Conservation (phyloP, 1,140 invertebrate species). For the Drosophila pectinifera region DNA sequence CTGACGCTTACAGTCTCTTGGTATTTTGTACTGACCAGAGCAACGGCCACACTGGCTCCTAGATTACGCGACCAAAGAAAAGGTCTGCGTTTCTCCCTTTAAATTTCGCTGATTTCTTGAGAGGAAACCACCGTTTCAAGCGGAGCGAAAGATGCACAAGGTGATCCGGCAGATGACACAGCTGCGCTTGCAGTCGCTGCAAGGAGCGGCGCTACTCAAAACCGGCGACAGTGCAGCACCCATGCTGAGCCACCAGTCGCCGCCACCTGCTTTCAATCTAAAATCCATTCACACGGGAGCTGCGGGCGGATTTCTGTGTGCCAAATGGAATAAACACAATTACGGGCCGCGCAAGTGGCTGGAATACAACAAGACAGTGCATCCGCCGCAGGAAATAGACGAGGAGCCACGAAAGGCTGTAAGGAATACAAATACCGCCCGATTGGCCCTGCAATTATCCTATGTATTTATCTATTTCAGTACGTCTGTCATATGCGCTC, state of each 20-base stretch:
- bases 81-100: slow-evolving; percentile 28
- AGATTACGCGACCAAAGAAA: slow-evolving; percentile 65
- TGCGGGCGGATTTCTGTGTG: slow-evolving; percentile 40
- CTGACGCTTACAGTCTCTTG: background rate
- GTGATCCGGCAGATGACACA: slow-evolving; percentile 60
- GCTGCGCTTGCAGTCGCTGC: slow-evolving; percentile 51
- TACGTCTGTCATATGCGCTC: slow-evolving; percentile 93
- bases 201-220: slow-evolving; percentile 20
- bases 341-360: slow-evolving; percentile 86
- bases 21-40: background rate
- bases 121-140: slow-evolving; percentile 16
- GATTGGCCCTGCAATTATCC: background rate
- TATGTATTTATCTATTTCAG: slow-evolving; percentile 86
- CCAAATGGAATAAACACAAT: slow-evolving; percentile 79
- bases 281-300: slow-evolving; percentile 65
- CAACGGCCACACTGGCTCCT: slow-evolving; percentile 31
- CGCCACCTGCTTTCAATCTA: slow-evolving; percentile 24
- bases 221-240: background rate
- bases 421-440: slow-evolving; percentile 80
- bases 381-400: slow-evolving; percentile 90
- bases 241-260: slow-evolving; percentile 9
- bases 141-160: slow-evolving; percentile 53
- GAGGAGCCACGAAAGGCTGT: slow-evolving; percentile 93
- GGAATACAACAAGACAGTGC: slow-evolving; percentile 90
- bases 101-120: slow-evolving; percentile 20